Evolutionary conservation across 1,140 invertebrate genomes (phyloP), one percentile per base, ranked within the genome.

Genomic region (Rhynchophorus ferrugineus): DNA sequence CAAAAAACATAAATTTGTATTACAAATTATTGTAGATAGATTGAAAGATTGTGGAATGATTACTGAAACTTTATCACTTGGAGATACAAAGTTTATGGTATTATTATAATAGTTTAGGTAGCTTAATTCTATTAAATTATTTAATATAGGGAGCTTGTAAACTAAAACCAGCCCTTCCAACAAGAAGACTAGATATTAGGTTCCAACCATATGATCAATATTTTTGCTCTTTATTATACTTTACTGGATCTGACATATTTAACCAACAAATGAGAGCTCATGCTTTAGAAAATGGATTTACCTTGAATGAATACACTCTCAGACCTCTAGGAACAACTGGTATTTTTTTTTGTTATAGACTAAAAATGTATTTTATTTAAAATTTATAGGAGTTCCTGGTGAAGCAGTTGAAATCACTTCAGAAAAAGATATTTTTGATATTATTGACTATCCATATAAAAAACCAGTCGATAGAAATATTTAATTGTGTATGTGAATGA

Each of bases 241-340:
- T 89, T 67, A 91, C 87, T 17, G 87, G 87, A 33, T 89, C 83
- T 63, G 85, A 89, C 71, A 70, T 85, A n/a, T 90, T 91, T 61
- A 89, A 89, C 67, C 76, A 85, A 61, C 71, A 77, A 24, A 89
- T 91, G 83, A 72, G 87, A 53, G 68, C 75, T 5, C 78, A 83
- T 67, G 87, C 87, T 35, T 68, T 84, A 2, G 78, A 84, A 34
- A 73, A 83, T 57, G 81, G 83, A 1, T 91, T 87, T 64, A 89
- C 82, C 0, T 70, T 91, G 0, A 90, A 89, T 71, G 86, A 90
- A 67, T 88, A 90, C 62, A 74, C 75, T n/a, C 67, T 91, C 3
- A 71, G 84, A 49, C 84, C 80, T 19, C 53, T 90, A 1, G 78
- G 77, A 42, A 62, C 62, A 29, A 78, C 77, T 56, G 78, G 78